Percentiles rank a stretch among this genome's conserved stretches.
Evolutionary conservation across 2,888 invertebrate species (phyloP).

Genomic region (Idaea straminata): DNA sequence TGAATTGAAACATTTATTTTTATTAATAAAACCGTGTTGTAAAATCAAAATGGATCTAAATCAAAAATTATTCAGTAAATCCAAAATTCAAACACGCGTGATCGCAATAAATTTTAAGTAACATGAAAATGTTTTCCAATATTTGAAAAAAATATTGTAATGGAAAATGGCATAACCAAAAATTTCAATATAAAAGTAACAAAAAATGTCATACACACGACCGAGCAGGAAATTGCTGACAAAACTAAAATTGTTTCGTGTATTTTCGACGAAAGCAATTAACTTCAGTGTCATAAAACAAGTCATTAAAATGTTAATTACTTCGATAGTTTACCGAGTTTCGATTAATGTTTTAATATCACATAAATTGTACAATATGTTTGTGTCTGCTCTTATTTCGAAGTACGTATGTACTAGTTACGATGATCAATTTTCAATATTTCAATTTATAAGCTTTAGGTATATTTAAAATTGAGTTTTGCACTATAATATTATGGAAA

Average conservation of each 20-base stretch:
- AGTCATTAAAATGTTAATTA: conserved; percentile 47
- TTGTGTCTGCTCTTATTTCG: background rate
- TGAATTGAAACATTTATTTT: background rate
- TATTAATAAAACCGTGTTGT: no score
- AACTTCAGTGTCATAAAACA: conserved; percentile 39
- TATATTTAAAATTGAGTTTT: background rate
- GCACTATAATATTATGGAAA: no score
- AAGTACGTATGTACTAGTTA: background rate
- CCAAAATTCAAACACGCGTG: background rate
- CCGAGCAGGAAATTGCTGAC: conserved; percentile 22
- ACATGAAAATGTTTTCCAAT: background rate
- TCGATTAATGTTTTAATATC: conserved; percentile 31
- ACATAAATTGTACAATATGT: conserved; percentile 27
- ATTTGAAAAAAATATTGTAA: conserved; percentile 6
- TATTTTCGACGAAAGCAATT: conserved; percentile 33
- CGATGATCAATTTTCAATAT: background rate
- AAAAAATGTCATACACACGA: conserved; percentile 25
- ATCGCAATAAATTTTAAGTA: background rate
- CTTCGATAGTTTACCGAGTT: conserved; percentile 32
- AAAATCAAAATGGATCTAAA: background rate
- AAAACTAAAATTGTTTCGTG: conserved; percentile 20
- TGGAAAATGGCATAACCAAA: conserved; percentile 15
- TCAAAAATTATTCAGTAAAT: background rate
- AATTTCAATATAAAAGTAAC: conserved; percentile 13
- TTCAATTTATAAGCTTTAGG: background rate